Percentiles rank a stretch among this genome's conserved stretches.
These are phyloP conservation scores for Phenganax marumi DNA, from an alignment of 92 coral and sea anemone genomes.

Conservation along the genomic window DNA sequence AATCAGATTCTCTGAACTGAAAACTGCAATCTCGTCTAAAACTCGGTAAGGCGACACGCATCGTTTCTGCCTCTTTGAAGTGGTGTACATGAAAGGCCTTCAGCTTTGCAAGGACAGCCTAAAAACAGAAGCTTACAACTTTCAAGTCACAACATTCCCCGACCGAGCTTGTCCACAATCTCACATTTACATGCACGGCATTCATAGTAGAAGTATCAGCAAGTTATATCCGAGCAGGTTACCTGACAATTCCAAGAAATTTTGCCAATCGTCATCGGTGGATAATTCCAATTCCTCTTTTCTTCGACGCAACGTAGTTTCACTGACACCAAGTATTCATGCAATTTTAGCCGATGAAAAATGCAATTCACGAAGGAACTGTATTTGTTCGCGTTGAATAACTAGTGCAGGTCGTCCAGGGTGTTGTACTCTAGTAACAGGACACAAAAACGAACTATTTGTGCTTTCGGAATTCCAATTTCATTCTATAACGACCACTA, in stretches of 20 bases:
- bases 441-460: conserved; percentile 3
- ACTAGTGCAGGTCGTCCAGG: conserved; percentile 31
- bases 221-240: background rate
- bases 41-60: too few relatives aligned
- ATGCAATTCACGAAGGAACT: conserved; percentile 53
- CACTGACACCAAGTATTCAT: conserved; percentile 51
- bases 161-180: background rate
- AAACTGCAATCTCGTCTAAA: background rate
- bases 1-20: background rate
- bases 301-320: conserved; percentile 48
- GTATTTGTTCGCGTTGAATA: conserved; percentile 54
- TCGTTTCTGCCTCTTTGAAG: too few relatives aligned
- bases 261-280: conserved; percentile 33
- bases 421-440: background rate
- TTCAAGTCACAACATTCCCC: background rate
- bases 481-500: background rate
- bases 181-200: background rate
- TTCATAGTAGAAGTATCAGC: too few relatives aligned
- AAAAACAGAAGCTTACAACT: background rate
- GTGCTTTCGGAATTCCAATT: conserved; percentile 4
- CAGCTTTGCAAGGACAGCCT: too few relatives aligned
- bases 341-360: conserved; percentile 51
- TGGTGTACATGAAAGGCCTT: too few relatives aligned
- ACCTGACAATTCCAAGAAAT: conserved; percentile 28
- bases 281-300: conserved; percentile 41